phyloP scores from a whole-genome alignment of 1,140 invertebrate species.

The Acromyrmex charruanus region DNA sequence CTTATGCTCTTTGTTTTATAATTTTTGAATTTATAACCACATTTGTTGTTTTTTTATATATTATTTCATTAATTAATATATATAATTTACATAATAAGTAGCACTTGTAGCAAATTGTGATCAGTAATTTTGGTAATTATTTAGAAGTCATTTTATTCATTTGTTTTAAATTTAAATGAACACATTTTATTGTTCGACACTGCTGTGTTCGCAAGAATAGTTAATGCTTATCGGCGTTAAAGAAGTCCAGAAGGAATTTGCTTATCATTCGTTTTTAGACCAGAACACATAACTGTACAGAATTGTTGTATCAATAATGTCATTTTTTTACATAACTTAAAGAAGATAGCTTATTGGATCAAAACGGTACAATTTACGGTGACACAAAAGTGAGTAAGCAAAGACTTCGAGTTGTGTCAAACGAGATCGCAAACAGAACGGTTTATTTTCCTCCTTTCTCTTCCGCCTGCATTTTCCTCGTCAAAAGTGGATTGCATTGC shows the following conservation, averaged over 20 bases:
- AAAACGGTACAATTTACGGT: not conserved
- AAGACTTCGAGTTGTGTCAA: not conserved
- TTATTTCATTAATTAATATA: not conserved
- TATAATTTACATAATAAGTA: not conserved
- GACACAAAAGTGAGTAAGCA: slow-evolving; percentile 19
- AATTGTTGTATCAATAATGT: not conserved
- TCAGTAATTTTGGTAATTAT: not conserved
- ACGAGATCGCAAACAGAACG: not conserved
- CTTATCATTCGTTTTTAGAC: not conserved
- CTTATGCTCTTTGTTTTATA: too few species aligned
- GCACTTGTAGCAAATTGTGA: not conserved
- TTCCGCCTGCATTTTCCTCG: not conserved
- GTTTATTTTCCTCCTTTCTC: not conserved
- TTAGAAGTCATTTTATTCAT: not conserved
- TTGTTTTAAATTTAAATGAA: slow-evolving; percentile 5
- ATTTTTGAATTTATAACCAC: too few species aligned
- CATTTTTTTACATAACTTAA: not conserved
- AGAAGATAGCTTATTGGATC: not conserved
- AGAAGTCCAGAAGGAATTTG: not conserved
- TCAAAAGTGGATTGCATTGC: slow-evolving; percentile 31
- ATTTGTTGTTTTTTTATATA: too few species aligned
- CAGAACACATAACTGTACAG: not conserved
- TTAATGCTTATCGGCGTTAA: not conserved
- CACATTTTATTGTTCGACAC: not conserved
- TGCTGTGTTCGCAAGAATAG: not conserved